These are phyloP conservation scores for Zapornia atra DNA, from an alignment of 2,113 vertebrate species.

Conservation along the genomic window DNA sequence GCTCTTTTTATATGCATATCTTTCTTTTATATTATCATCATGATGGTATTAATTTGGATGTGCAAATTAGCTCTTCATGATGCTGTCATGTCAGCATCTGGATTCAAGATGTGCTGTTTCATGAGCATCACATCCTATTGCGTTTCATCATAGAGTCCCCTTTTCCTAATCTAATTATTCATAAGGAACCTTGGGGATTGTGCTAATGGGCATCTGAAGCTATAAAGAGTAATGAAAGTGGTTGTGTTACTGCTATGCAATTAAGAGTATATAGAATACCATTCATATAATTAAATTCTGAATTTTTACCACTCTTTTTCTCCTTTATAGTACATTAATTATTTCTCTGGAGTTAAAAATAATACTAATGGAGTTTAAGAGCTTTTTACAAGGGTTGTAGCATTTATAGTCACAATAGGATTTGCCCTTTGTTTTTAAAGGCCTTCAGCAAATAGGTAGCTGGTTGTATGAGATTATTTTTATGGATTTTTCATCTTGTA, in stretches of 20 bases:
- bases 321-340: background rate
- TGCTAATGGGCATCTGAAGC: conserved; percentile 65
- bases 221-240: conserved; percentile 67
- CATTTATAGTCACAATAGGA: background rate
- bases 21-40: conserved; percentile 39
- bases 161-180: conserved; percentile 57
- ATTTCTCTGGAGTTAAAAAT: conserved; percentile 13
- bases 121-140: background rate
- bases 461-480: background rate
- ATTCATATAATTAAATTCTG: conserved; percentile 51
- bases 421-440: conserved; percentile 1
- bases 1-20: background rate
- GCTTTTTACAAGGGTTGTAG: background rate
- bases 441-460: background rate
- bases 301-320: conserved; percentile 18
- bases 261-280: conserved; percentile 47
- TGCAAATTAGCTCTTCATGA: conserved; percentile 71
- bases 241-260: conserved; percentile 33
- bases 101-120: conserved; percentile 61
- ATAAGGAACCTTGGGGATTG: conserved; percentile 56
- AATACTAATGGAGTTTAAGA: background rate
- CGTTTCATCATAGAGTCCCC: conserved; percentile 25
- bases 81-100: conserved; percentile 74
- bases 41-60: conserved; percentile 61
- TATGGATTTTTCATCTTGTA: background rate